A percentile compares a stretch with the other conserved stretches of the same genome.
phyloP scores from a whole-genome alignment of 2,888 invertebrate genomes.

The Cheilosia vernalis region DNA sequence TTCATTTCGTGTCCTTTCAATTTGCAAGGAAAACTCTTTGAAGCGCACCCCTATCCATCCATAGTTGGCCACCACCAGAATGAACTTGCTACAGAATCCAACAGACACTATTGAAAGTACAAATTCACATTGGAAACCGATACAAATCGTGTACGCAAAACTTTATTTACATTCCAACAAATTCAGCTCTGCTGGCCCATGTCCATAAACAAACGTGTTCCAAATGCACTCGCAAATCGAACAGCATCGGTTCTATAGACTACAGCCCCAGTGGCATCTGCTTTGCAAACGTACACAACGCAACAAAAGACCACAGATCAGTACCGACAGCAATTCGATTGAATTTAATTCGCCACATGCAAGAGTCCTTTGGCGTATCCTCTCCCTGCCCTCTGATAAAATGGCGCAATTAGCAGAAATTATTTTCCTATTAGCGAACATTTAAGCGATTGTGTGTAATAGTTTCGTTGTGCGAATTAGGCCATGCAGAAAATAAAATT shows the following conservation, averaged over 20 bases:
- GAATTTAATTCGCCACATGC: constrained; percentile 43
- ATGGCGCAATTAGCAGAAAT: constrained; percentile 68
- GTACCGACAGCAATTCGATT: constrained; percentile 46
- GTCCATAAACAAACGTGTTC: constrained; percentile 2
- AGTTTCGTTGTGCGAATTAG: constrained; percentile 17
- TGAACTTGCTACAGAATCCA: background rate
- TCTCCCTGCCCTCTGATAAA: constrained; percentile 22
- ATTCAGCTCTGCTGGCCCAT: constrained; percentile 4
- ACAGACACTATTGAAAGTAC: constrained; percentile 20
- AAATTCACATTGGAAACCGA: constrained; percentile 40
- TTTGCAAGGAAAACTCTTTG: constrained; percentile 27
- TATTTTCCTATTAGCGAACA: constrained; percentile 67
- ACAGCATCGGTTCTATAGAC: background rate
- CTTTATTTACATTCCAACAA: constrained; percentile 58
- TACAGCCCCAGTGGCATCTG: constrained; percentile 13
- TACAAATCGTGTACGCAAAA: constrained; percentile 44
- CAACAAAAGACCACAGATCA: constrained; percentile 14
- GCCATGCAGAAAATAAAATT: constrained; percentile 22
- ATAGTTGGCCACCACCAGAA: constrained; percentile 21
- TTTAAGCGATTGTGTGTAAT: constrained; percentile 49
- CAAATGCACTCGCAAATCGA: constrained; percentile 1
- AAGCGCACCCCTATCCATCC: background rate
- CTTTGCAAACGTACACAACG: constrained; percentile 11
- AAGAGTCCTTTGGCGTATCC: constrained; percentile 5
- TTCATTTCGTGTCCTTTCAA: constrained; percentile 43